Base-by-base conservation (phyloP, 1,140 invertebrate species). In the Pogonognathellus flavescens region DNA sequence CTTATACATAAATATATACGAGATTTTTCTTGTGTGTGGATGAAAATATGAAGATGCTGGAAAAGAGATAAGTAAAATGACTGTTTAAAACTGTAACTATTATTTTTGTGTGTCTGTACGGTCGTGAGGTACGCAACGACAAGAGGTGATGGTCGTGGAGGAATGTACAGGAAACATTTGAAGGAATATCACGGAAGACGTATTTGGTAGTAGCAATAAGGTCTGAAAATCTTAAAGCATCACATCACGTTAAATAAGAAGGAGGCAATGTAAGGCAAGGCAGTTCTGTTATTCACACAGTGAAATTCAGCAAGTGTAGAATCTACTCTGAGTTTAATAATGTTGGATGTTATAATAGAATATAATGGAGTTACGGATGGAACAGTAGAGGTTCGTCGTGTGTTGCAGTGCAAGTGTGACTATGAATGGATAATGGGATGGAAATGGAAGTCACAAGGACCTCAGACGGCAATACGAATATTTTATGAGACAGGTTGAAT, bases 401-500 rank as follows among this genome's bases (percentile, higher is more conserved):
- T 22, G 22, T 60, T 20, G 76, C 1, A 10, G 52, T 55, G 80
- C 14, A 81, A 81, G 55, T 81, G 80, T 55, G 80, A 81, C 53
- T 59, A 81, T 59, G 80, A 57, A 55, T 81, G 80, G 55, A 81
- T 81, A 81, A 81, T 59, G 80, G 80, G 50, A 55, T 81, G 80
- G 55, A 81, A 81, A 81, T 81, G 80, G 80, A 81, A 57, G 80
- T 81, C 50, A 76, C 70, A 49, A 41, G 70, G 70, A 76, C 70
- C 70, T 49, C 70, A 76, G 70, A 49, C 70, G 70, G 70, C 70
- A 76, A 76, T 76, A 76, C 70, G 70, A 76, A 76, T 76, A 76
- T 76, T 76, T 76, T 76, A 76, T 76, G 70, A 76, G 70, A 76
- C 70, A 76, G 70, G 70, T 76, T 76, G 70, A 76, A 76, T 76